These are phyloP conservation scores for Haliclystus octoradiatus DNA, from an alignment of 30 jellyfish, hydroid and myxozoan species.

Conservation along the genomic window DNA sequence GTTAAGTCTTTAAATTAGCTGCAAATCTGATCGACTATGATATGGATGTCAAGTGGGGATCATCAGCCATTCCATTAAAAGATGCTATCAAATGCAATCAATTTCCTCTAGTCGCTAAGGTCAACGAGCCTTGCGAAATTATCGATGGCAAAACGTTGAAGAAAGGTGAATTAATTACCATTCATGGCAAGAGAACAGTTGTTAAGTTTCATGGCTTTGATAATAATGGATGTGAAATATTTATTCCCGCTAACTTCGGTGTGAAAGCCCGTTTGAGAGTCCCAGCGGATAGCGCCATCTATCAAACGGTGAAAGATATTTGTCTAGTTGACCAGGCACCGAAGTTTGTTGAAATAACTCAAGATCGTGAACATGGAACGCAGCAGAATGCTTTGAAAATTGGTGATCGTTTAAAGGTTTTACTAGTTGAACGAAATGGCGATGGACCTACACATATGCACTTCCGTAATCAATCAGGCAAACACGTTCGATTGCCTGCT, in stretches of 20 bases:
- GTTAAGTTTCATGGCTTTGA: conserved; percentile 56
- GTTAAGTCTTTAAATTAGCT: too few species aligned
- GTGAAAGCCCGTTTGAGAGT: conserved; percentile 29
- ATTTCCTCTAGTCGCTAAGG: conserved; percentile 29
- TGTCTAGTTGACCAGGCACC: conserved; percentile 58
- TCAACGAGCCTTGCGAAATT: conserved; percentile 39
- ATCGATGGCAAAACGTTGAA: conserved; percentile 38
- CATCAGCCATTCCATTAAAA: too few species aligned
- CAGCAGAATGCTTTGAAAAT: conserved; percentile 4
- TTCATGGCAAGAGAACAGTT: conserved; percentile 52
- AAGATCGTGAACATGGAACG: conserved; percentile 5
- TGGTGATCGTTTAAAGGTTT: conserved; percentile 79
- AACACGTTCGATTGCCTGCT: conserved; percentile 61
- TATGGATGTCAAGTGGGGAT: too few species aligned
- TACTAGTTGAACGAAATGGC: conserved; percentile 54
- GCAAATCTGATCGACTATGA: too few species aligned
- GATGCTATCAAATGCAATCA: conserved; percentile 13
- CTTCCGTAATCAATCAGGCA: conserved; percentile 66
- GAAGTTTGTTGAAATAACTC: conserved; percentile 50
- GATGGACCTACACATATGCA: conserved; percentile 74
- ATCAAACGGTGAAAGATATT: conserved; percentile 21
- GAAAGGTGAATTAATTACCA: conserved; percentile 45
- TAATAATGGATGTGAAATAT: conserved; percentile 32
- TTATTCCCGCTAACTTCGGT: conserved; percentile 60
- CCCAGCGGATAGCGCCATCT: conserved; percentile 31